Evolutionary conservation across 2,113 vertebrate genomes (phyloP).

Genomic region (Calonectris borealis): DNA sequence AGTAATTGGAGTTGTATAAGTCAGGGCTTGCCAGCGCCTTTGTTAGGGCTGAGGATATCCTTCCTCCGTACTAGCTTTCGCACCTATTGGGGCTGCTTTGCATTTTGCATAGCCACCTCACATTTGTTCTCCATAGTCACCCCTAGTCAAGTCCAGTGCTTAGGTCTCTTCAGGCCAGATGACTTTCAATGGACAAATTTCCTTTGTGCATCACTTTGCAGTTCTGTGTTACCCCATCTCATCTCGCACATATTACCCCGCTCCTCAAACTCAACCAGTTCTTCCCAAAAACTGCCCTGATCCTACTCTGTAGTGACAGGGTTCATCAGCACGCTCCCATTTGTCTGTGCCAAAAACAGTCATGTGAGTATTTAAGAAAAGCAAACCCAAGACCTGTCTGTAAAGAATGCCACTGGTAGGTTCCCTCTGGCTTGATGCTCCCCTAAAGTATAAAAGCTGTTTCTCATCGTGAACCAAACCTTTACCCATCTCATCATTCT

Average conservation of each 20-base stretch:
- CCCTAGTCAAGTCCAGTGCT: background rate
- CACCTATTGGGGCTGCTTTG: background rate
- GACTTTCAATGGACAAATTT: background rate
- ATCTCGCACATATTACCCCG: fast-evolving
- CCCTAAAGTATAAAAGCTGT: background rate
- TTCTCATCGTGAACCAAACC: background rate
- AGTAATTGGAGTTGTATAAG: background rate
- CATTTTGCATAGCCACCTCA: background rate
- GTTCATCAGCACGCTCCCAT: background rate
- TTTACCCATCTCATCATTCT: background rate
- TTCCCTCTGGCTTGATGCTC: background rate
- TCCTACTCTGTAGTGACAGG: background rate
- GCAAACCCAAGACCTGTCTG: background rate
- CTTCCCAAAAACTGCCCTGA: background rate
- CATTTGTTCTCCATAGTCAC: fast-evolving
- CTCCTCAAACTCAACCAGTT: background rate
- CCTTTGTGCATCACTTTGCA: background rate
- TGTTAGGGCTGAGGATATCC: background rate
- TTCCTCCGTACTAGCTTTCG: background rate
- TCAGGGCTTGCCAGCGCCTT: background rate
- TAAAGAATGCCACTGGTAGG: background rate
- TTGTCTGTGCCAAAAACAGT: background rate
- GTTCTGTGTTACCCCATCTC: background rate
- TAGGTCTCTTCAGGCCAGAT: background rate
- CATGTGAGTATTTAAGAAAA: background rate